Percentiles rank a stretch among this genome's conserved stretches.
Evolutionary conservation across 2,113 vertebrate species (phyloP).

Genomic region (Urocitellus parryii): DNA sequence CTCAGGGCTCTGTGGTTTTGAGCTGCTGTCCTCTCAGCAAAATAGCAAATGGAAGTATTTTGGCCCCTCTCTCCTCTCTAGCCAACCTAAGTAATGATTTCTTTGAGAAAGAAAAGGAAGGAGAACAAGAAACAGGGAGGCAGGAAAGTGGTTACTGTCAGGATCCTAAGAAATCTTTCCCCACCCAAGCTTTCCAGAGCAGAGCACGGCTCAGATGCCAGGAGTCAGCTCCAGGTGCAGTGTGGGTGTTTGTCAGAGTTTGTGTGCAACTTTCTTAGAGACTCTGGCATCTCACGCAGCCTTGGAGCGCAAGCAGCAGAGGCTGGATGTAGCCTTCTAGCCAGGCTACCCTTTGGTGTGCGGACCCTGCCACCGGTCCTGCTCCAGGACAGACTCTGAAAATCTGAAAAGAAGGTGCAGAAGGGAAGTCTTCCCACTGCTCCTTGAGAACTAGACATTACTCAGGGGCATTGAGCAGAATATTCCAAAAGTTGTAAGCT

Average conservation of each 20-base stretch:
- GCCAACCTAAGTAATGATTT: neutral
- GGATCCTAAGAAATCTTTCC: neutral
- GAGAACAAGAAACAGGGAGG: fast-evolving
- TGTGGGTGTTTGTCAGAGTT: neutral
- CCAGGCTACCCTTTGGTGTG: neutral
- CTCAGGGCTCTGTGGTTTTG: slow-evolving; percentile 69
- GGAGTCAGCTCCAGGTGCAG: neutral
- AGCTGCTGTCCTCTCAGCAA: slow-evolving; percentile 61
- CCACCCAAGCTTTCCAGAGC: neutral
- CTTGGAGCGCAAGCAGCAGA: neutral
- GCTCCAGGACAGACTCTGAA: neutral
- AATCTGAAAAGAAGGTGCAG: neutral
- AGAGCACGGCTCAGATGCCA: neutral
- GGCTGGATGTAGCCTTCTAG: neutral
- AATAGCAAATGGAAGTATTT: neutral
- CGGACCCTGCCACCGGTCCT: too few species aligned
- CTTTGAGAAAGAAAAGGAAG: neutral
- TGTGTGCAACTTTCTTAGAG: neutral
- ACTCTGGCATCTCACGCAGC: neutral
- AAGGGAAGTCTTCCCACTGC: neutral
- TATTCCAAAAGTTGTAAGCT: neutral
- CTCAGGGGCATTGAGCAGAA: neutral
- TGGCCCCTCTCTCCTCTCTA: neutral
- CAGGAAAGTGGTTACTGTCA: neutral
- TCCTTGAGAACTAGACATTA: neutral